Evolutionary conservation across 1,140 invertebrate genomes (phyloP), one percentile per base, ranked within the genome.

Genomic region (Augochlora pura): DNA sequence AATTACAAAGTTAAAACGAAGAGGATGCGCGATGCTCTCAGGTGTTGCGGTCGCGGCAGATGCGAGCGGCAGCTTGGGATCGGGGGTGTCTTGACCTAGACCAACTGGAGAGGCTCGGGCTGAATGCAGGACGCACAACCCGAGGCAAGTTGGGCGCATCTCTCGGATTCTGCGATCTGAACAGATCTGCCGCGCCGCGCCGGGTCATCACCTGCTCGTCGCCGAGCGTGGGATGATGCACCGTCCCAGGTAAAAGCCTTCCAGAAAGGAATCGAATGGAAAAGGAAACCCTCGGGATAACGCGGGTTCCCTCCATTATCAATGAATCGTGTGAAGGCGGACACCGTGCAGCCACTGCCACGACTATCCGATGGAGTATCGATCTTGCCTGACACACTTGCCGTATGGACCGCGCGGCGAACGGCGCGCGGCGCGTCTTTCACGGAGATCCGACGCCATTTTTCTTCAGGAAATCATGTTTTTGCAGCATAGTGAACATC

Each of bases 141-240:
- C 83, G 81, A 18, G 46, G 59, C 25, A 66, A 69, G 23, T 54
- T 32, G 27, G 70, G 14, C 39, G 25, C 39, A n/a, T 65, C 62
- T 66, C 60, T 65, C 27, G 39, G 23, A 72, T 54, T 72, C 72
- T 66, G 66, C 27, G 46, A 73, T 46, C 65, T n/a, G 65, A 23
- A 7, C 12, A 46, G 42, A 12, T 46, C 42, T 2, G 42, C 42
- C 42, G 9, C 12, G 49, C 49, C 49, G 42, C 10, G 54, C 8
- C 18, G 46, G 42, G 52, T 85, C 87, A 89, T 89, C 90, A 91
- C 90, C 90, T 91, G 90, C 86, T 89, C 82, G 82, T 87, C 86
- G 84, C 82, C 72, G 79, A 86, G 88, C 88, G 89, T 90, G 90
- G 90, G 90, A 91, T 88, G 89, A 89, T 88, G 80, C 84, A 71